Evolutionary conservation across 2,113 vertebrate genomes (phyloP), one percentile per base, ranked within the genome.

Genomic region (Hassar affinis): DNA sequence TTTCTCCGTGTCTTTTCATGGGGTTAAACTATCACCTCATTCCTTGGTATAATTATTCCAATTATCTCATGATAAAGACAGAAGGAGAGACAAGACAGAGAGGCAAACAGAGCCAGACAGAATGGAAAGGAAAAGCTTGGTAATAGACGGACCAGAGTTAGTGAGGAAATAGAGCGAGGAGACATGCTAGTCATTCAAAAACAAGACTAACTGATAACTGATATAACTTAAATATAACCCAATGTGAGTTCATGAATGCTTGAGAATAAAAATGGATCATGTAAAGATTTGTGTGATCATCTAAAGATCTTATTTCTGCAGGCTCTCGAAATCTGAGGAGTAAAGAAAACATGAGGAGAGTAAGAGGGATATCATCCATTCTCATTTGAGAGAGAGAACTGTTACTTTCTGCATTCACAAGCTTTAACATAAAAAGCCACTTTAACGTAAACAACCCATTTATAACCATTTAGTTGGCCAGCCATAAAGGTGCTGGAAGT

Each of bases 401-500:
- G 51, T 35, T 22, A 75, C 27, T 52, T n/a, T 75, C 49, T 52
- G n/a, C 25, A 17, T 75, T 30, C 30, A 52, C n/a, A 51, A 52
- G 14, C 47, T 18, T 75, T 52, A 51, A 30, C 27, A 75, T 33
- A 75, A 30, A 76, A 18, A 11, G 10, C 9, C 22, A 42, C 38
- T 42, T 42, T 42, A 42, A 42, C 38, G 51, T 35, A 18, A 77
- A 38, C 18, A 10, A 38, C 30, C 20, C 17, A 51, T 77, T 30
- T 56, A 77, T 35, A 56, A 38, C 30, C 33, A 35, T 56, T 77
- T 25, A 56, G n/a, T 57, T 5, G 9, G 51, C 11, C 18, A 77
- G 10, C 30, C 33, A 52, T 78, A 57, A 78, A 78, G 56, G 59
- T 51, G 33, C 62, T 75, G 56, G 57, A 49, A 42, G 38, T 71